A percentile compares a stretch with the other conserved stretches of the same genome.
phyloP scores from a whole-genome alignment of 2,888 invertebrate genomes.

The Listrodromus nycthemerus region DNA sequence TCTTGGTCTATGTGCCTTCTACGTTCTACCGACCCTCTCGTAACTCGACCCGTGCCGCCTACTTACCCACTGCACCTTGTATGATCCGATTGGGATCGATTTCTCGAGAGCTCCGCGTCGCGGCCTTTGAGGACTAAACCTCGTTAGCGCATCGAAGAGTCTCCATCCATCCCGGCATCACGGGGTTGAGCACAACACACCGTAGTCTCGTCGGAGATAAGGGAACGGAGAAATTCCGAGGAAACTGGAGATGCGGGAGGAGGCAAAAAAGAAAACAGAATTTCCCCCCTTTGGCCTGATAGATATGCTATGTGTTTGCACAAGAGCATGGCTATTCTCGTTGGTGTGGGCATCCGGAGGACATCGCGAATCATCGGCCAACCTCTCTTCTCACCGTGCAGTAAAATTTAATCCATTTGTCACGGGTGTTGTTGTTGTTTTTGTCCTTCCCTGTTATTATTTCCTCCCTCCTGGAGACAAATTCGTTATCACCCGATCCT shows the following conservation, averaged over 20 bases:
- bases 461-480: not conserved
- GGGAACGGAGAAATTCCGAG: slow-evolving; percentile 18
- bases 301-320: slow-evolving; percentile 22
- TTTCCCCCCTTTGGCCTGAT: slow-evolving; percentile 4
- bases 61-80: slow-evolving; percentile 69
- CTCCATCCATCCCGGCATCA: slow-evolving; percentile 42
- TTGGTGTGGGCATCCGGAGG: slow-evolving; percentile 1
- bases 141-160: slow-evolving; percentile 67
- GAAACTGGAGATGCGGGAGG: not conserved
- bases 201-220: slow-evolving; percentile 37
- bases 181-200: slow-evolving; percentile 52
- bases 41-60: slow-evolving; percentile 63
- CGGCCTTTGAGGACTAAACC: slow-evolving; percentile 71
- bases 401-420: slow-evolving; percentile 28
- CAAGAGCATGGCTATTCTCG: not conserved
- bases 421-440: not conserved
- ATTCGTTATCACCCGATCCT: not conserved
- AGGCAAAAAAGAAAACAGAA: slow-evolving; percentile 31
- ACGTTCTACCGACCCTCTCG: slow-evolving; percentile 17
- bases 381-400: slow-evolving; percentile 13
- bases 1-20: slow-evolving; percentile 18
- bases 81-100: slow-evolving; percentile 77
- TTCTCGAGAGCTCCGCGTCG: slow-evolving; percentile 64
- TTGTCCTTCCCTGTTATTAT: not conserved
- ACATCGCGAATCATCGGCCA: slow-evolving; percentile 34